These are phyloP conservation scores for Hephaestus fuliginosus DNA, from an alignment of 2,797 vertebrate species.

Conservation along the genomic window DNA sequence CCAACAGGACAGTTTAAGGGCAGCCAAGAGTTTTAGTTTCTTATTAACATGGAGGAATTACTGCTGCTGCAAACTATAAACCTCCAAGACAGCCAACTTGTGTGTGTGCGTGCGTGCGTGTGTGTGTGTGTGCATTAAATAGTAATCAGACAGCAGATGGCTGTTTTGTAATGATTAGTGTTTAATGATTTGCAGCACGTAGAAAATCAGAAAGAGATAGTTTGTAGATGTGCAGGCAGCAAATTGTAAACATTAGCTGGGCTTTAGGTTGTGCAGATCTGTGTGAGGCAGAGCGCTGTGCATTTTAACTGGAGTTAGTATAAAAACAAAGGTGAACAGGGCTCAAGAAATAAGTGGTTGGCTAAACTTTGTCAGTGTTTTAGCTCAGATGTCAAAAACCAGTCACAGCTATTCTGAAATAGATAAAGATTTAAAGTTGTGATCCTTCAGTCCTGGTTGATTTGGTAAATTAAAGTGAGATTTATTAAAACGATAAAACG, in stretches of 20 bases:
- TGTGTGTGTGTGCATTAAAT: slow-evolving; percentile 60
- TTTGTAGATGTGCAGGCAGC: slow-evolving; percentile 54
- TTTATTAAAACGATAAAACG: no score
- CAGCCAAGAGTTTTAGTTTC: slow-evolving; percentile 14
- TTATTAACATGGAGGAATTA: slow-evolving; percentile 25
- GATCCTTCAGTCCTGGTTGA: not conserved
- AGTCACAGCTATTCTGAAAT: not conserved
- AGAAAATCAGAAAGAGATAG: slow-evolving; percentile 37
- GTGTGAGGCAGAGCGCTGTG: not conserved
- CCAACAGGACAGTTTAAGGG: slow-evolving; percentile 15
- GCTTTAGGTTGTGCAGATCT: slow-evolving; percentile 22
- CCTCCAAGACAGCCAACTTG: slow-evolving; percentile 16
- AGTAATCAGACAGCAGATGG: slow-evolving; percentile 69
- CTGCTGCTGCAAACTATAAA: slow-evolving; percentile 24
- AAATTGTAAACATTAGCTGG: slow-evolving; percentile 16
- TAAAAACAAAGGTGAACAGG: not conserved
- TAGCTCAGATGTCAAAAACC: slow-evolving; percentile 4
- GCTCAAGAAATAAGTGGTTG: not conserved
- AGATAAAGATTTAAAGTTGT: not conserved
- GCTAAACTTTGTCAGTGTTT: not conserved
- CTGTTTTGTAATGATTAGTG: slow-evolving; percentile 73
- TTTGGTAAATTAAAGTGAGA: not conserved
- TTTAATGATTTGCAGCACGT: slow-evolving; percentile 67
- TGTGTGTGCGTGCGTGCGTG: slow-evolving; percentile 15
- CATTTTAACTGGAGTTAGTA: not conserved